Base-by-base conservation (phyloP, 2,113 vertebrate species). In the Genyomyrus donnyi region DNA sequence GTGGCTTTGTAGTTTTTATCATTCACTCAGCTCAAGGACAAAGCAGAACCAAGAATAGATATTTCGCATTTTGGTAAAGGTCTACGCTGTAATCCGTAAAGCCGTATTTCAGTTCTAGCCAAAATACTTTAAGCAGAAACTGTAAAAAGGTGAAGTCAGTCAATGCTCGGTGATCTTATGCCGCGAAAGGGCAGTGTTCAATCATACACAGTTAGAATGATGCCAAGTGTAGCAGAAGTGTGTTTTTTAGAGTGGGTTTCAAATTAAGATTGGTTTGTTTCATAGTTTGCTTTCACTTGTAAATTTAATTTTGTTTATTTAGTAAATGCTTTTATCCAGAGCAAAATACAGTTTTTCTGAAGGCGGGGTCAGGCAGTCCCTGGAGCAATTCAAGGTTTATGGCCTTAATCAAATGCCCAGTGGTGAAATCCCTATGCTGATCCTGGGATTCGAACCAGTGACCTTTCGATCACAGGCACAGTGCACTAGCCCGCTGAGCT, bases 11-110 rank as follows among this genome's bases (percentile, higher is more conserved):
- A 70, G 62, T 90, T 87, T 88, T 27, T 83, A 85, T 58, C 84
- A 77, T 8, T 42, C 15, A 45, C 91, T 88, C 90, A 19, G 91
- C 88, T 92, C 80, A 80, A 91, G 90, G 93, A 92, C 91, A 94
- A 94, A 95, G 91, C 90, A 92, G 95, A 95, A 95, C 93, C 93
- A 93, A 94, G 93, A 95, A 92, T 93, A 93, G 91, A 91, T 91
- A 87, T 88, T 49, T 89, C 74, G 35, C 87, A 85, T 53, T 90
- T 88, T 58, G 17, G 4, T 85, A 24, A 85, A 24, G 24, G 83
- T 24, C 39, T 85, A 7, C 11, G 5, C 49, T 17, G 85, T 35
- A 87, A 35, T 35, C 52, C 1, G 27, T 66, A 11, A 80, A 39
- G 15, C 11, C 83, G 48, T 42, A 9, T 58, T 39, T 35, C 10